These are phyloP conservation scores for Lottia scabra DNA, from an alignment of 2,888 invertebrate genomes.

Conservation along the genomic window DNA sequence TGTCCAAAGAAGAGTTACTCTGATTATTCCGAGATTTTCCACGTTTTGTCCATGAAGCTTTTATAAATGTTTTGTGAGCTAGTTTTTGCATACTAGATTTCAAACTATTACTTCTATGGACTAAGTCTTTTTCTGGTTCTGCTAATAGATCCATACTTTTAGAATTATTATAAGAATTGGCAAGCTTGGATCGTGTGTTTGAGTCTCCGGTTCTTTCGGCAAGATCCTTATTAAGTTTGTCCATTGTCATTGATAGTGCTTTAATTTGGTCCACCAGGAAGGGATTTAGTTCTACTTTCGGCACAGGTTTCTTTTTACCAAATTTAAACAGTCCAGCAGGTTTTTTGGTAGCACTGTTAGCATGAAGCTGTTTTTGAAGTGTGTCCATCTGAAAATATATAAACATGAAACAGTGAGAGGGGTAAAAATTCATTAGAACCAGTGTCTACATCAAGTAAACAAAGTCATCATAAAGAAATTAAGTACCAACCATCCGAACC, in stretches of 20 bases:
- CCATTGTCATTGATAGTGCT: slow-evolving; percentile 42
- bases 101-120: slow-evolving; percentile 34
- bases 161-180: not conserved
- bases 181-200: not conserved
- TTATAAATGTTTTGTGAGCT: slow-evolving; percentile 48
- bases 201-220: slow-evolving; percentile 10
- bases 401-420: too few species aligned
- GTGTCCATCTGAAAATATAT: slow-evolving; percentile 42
- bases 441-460: too few species aligned
- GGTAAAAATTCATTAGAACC: too few species aligned
- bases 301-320: slow-evolving; percentile 38
- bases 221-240: slow-evolving; percentile 46
- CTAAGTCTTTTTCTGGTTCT: slow-evolving; percentile 13
- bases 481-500: too few species aligned
- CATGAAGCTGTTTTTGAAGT: slow-evolving; percentile 47
- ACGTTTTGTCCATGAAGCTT: slow-evolving; percentile 38
- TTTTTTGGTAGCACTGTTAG: slow-evolving; percentile 35
- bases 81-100: slow-evolving; percentile 51
- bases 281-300: slow-evolving; percentile 26
- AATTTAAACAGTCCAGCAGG: slow-evolving; percentile 38
- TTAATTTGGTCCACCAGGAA: slow-evolving; percentile 45
- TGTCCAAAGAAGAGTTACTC: not conserved
- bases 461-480: too few species aligned
- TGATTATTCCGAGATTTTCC: slow-evolving; percentile 19
- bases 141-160: slow-evolving; percentile 1